A percentile compares a stretch with the other conserved stretches of the same genome.
phyloP scores from a whole-genome alignment of 2,888 invertebrate genomes.

The Lumbricus terrestris region DNA sequence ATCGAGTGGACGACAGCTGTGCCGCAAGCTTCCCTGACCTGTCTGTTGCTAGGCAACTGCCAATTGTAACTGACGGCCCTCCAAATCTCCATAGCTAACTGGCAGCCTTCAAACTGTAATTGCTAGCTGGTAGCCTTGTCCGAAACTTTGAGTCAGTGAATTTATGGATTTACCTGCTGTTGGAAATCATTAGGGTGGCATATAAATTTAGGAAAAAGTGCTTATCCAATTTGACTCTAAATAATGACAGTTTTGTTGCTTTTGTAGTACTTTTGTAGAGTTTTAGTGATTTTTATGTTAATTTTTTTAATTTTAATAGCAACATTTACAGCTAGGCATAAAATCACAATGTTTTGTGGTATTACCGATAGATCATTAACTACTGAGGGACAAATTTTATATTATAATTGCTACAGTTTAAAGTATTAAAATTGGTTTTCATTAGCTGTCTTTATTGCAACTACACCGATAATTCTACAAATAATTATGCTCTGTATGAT shows the following conservation, averaged over 20 bases:
- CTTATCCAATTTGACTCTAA: not conserved
- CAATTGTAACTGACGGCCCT: not conserved
- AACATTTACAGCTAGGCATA: not conserved
- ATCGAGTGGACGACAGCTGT: not conserved
- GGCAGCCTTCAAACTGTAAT: not conserved
- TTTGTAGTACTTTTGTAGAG: not conserved
- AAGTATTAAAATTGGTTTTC: not conserved
- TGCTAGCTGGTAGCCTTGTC: not conserved
- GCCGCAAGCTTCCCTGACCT: conserved; percentile 6
- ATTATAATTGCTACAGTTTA: not conserved
- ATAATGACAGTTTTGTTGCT: not conserved
- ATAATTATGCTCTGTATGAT: not conserved
- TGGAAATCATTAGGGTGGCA: not conserved
- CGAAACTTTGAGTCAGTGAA: not conserved
- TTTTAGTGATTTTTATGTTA: not conserved
- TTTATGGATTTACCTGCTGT: not conserved
- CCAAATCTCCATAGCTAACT: not conserved
- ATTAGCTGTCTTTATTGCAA: not conserved
- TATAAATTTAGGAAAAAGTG: not conserved
- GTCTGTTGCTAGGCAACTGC: not conserved
- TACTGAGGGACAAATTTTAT: not conserved
- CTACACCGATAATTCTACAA: no score
- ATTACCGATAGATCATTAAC: no score
- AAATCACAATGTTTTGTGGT: not conserved
- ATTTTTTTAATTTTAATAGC: not conserved